Conservation (phyloP, 2,113 vertebrate species). For the Cephalopterus ornatus region DNA sequence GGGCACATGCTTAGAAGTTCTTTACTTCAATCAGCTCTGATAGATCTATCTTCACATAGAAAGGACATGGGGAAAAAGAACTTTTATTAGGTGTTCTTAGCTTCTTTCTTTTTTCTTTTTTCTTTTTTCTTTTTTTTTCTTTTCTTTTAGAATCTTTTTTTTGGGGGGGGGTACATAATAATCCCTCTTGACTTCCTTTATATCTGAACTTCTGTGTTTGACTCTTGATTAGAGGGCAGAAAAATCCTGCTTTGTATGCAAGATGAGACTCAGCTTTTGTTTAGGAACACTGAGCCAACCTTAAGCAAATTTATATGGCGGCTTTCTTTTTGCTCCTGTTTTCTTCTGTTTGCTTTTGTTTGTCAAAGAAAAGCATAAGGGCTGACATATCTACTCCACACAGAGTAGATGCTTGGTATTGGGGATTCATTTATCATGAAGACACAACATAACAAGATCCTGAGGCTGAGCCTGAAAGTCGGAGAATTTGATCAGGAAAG, state of each 20-base stretch:
- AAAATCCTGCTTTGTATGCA: background rate
- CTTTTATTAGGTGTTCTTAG: background rate
- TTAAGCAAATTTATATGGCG: background rate
- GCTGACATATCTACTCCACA: conserved; percentile 11
- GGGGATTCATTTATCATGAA: conserved; percentile 46
- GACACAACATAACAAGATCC: conserved; percentile 44
- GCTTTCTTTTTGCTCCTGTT: background rate
- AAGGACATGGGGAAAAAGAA: background rate
- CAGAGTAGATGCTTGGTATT: background rate
- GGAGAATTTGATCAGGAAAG: conserved; percentile 56
- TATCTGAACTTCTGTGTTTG: background rate
- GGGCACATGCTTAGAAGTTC: rapidly evolving
- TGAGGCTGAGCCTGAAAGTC: conserved; percentile 31
- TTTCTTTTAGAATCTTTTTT: background rate
- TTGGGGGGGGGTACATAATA: rapidly evolving
- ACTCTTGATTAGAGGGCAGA: background rate
- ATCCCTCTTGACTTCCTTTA: background rate
- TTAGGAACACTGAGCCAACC: background rate
- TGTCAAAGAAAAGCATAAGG: background rate
- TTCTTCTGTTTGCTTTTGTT: background rate
- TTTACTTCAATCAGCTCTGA: background rate
- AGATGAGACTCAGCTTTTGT: background rate
- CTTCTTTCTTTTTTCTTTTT: too few species aligned
- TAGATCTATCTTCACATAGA: rapidly evolving
- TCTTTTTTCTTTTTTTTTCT: background rate